These are phyloP conservation scores for Camelus dromedarius DNA, from an alignment of 2,113 vertebrate genomes.

Conservation along the genomic window DNA sequence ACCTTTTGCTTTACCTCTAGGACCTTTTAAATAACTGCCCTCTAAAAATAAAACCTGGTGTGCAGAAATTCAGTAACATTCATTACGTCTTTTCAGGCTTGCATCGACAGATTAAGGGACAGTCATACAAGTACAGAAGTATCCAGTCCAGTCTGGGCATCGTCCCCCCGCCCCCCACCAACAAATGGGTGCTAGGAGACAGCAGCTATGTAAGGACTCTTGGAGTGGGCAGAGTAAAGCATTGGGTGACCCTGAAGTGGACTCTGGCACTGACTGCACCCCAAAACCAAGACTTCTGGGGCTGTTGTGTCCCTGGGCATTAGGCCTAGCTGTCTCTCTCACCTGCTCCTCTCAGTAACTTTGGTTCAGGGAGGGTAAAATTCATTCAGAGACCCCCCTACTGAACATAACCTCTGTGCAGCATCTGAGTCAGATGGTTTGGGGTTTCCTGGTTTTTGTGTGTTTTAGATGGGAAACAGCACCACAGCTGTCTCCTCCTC, in stretches of 20 bases:
- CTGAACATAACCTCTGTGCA: not conserved
- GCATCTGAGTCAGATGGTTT: not conserved
- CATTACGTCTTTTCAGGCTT: not conserved
- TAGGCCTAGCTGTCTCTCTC: not conserved
- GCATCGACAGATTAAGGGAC: not conserved
- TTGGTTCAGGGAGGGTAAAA: not conserved
- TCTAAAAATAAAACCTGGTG: not conserved
- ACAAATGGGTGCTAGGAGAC: not conserved
- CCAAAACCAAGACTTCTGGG: not conserved
- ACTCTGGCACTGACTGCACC: not conserved
- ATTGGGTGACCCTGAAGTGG: not conserved
- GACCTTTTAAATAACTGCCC: not conserved
- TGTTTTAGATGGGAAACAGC: not conserved
- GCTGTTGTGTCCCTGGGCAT: not conserved
- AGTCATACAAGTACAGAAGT: not conserved
- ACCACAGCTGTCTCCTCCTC: not conserved
- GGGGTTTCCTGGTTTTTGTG: not conserved
- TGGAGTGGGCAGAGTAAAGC: not conserved
- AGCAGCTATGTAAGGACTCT: not conserved
- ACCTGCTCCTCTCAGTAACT: not conserved
- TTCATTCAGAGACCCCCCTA: not conserved
- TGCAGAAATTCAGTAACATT: not conserved
- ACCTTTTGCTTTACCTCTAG: not conserved
- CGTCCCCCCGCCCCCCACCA: accelerated
- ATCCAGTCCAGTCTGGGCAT: not conserved